These are phyloP conservation scores for Poecile atricapillus DNA, from an alignment of 2,113 vertebrate species.

Conservation along the genomic window DNA sequence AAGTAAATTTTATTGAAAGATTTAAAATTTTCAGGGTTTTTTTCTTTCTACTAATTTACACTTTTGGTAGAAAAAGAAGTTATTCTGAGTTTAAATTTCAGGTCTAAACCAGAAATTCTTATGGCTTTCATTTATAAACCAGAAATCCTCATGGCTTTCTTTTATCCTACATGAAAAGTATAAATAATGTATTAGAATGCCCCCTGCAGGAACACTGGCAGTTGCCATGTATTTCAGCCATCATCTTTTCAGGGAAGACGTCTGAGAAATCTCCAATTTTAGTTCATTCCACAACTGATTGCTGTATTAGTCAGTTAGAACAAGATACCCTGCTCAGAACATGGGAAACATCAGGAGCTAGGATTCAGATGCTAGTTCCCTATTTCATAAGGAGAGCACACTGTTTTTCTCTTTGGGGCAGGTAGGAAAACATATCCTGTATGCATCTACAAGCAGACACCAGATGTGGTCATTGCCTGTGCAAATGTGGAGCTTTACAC, in stretches of 20 bases:
- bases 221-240: neutral
- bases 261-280: neutral
- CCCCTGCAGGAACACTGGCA: neutral
- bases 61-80: neutral
- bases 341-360: neutral
- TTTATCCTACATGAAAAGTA: neutral
- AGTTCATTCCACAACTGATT: neutral
- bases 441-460: neutral
- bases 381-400: neutral
- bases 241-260: neutral
- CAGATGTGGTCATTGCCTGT: neutral
- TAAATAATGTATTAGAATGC: conserved; percentile 14
- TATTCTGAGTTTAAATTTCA: neutral
- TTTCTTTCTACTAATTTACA: neutral
- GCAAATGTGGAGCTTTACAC: neutral
- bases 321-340: neutral
- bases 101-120: neutral
- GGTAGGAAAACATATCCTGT: neutral
- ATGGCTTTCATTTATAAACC: neutral
- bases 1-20: neutral
- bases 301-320: neutral
- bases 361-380: neutral
- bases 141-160: neutral
- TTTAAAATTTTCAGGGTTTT: neutral
- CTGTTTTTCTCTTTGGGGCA: neutral